phyloP scores from a whole-genome alignment of 1,140 invertebrate genomes.

The Cataglyphis hispanica region DNA sequence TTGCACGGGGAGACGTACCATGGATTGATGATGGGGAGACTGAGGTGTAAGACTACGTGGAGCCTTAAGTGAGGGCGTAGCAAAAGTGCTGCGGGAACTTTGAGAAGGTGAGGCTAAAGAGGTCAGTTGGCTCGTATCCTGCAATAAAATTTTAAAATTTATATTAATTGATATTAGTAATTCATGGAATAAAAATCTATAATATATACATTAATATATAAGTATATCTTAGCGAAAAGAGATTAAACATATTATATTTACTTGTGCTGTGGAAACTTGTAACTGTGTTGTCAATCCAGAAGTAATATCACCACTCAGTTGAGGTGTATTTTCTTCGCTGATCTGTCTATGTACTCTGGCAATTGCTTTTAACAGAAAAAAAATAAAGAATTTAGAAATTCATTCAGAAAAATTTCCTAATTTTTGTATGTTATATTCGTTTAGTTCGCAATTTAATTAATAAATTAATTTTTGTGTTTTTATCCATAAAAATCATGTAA shows the following conservation, averaged over 20 bases:
- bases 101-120: conserved; percentile 86
- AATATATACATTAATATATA: background rate
- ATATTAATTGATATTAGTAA: conserved; percentile 6
- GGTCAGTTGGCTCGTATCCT: conserved; percentile 84
- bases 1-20: conserved; percentile 80
- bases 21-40: conserved; percentile 80
- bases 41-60: conserved; percentile 84
- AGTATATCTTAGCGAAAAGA: background rate
- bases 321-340: conserved; percentile 82
- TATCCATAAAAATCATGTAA: background rate
- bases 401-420: no score
- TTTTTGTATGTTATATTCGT: no score
- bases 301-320: conserved; percentile 82
- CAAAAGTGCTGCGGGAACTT: conserved; percentile 84
- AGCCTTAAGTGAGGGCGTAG: conserved; percentile 85
- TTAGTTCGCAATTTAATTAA: background rate
- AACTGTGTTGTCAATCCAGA: conserved; percentile 86
- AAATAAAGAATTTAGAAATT: background rate
- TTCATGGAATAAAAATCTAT: background rate
- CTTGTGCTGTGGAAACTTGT: conserved; percentile 87
- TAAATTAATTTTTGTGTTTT: background rate
- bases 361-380: conserved; percentile 83
- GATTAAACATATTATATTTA: conserved; percentile 70
- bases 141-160: conserved; percentile 38
- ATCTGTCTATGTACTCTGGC: conserved; percentile 88